A percentile compares a stretch with the other conserved stretches of the same genome.
These are phyloP conservation scores for Nephila pilipes DNA, from an alignment of 1,140 invertebrate species.

Conservation along the genomic window DNA sequence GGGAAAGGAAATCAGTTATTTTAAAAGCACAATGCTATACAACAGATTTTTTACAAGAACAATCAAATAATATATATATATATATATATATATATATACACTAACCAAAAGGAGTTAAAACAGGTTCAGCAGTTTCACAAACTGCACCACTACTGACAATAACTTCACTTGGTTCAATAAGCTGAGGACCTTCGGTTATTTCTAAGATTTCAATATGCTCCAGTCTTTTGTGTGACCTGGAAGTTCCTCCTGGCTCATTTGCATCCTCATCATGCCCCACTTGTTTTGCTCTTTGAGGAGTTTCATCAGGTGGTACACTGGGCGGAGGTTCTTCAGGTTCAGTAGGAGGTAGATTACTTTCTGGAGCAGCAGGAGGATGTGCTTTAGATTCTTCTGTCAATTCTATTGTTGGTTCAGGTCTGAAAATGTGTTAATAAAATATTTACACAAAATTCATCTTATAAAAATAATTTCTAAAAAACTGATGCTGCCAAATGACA, in stretches of 20 bases:
- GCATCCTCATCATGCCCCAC: conserved; percentile 46
- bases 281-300: conserved; percentile 55
- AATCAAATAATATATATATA: no score
- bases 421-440: neutral
- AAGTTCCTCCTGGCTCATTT: conserved; percentile 19
- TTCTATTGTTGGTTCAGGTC: conserved; percentile 15
- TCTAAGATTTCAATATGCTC: conserved; percentile 82
- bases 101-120: conserved; percentile 89
- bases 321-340: conserved; percentile 32
- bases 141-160: conserved; percentile 88
- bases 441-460: no score
- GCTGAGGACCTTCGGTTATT: conserved; percentile 84
- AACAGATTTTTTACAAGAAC: no score
- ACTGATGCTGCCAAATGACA: no score
- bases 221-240: conserved; percentile 78
- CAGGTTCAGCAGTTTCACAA: conserved; percentile 87
- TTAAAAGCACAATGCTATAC: no score
- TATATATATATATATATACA: neutral
- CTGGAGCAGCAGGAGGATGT: neutral
- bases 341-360: conserved; percentile 18
- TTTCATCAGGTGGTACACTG: conserved; percentile 61
- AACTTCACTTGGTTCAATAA: conserved; percentile 91
- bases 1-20: no score
- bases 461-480: neutral
- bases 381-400: neutral